Evolutionary conservation across 2,797 vertebrate genomes (phyloP).

Genomic region (Acridotheres tristis): DNA sequence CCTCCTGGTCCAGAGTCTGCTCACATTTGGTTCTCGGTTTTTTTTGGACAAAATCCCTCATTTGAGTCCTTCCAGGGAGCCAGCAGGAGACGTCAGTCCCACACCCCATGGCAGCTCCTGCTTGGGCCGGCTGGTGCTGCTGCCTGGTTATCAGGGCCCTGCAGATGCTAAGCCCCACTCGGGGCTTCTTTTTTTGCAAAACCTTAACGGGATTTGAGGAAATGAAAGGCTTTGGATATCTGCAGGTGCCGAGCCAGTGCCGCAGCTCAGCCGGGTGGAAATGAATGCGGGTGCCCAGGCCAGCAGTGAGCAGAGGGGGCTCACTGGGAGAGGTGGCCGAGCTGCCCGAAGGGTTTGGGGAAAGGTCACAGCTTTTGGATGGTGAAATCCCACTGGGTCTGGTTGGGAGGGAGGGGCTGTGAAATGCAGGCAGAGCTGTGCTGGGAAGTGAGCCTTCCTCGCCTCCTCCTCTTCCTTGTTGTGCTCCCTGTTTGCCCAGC

Average conservation of each 20-base stretch:
- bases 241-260: slow-evolving; percentile 12
- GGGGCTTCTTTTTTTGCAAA: slow-evolving; percentile 44
- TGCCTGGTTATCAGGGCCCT: slow-evolving; percentile 17
- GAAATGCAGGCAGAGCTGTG: not conserved
- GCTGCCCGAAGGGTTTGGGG: not conserved
- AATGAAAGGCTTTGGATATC: slow-evolving; percentile 40
- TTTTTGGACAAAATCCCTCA: not conserved
- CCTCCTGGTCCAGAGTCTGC: not conserved
- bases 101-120: not conserved
- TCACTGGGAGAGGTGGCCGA: accelerated
- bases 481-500: not conserved
- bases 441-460: not conserved
- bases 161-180: slow-evolving; percentile 40
- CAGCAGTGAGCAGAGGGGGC: not conserved
- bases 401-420: not conserved
- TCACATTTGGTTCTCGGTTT: not conserved
- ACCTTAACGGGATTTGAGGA: slow-evolving; percentile 50
- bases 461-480: not conserved
- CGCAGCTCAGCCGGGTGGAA: not conserved
- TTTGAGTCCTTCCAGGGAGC: not conserved
- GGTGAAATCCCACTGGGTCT: accelerated
- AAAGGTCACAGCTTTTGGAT: not conserved
- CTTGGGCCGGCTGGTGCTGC: not conserved
- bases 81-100: not conserved
- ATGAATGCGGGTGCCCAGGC: accelerated